phyloP scores from a whole-genome alignment of 2,113 vertebrate genomes.

The Zosterops lateralis region DNA sequence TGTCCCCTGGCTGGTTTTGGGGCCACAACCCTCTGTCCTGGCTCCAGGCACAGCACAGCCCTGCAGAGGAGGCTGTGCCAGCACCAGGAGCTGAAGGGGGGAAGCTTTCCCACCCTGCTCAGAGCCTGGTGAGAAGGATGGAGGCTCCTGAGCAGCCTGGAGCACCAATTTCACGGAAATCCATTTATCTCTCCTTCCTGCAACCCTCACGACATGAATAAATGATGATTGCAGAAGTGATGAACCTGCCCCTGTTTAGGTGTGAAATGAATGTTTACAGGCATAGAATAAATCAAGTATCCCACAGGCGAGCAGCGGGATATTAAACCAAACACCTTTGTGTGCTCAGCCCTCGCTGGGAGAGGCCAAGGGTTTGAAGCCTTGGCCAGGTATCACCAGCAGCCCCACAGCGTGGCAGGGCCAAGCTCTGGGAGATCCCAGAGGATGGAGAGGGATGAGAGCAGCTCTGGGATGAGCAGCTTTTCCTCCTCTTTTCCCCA shows the following conservation, averaged over 20 bases:
- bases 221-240: constrained; percentile 69
- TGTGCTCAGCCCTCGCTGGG: constrained; percentile 1
- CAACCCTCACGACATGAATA: constrained; percentile 64
- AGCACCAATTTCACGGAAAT: constrained; percentile 54
- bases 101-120: neutral
- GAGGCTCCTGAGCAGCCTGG: constrained; percentile 43
- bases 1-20: neutral
- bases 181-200: constrained; percentile 66
- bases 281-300: constrained; percentile 66
- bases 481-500: neutral
- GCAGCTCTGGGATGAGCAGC: neutral
- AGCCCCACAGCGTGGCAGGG: neutral
- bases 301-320: constrained; percentile 54
- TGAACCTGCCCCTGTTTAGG: constrained; percentile 70
- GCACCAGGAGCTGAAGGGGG: neutral
- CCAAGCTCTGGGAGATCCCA: neutral
- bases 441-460: neutral
- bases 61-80: neutral
- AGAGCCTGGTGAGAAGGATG: constrained; percentile 20
- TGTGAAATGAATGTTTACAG: constrained; percentile 72
- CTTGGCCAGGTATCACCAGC: neutral
- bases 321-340: constrained; percentile 55
- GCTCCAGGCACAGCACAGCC: neutral
- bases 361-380: constrained; percentile 20
- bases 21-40: neutral